Conservation (phyloP, 64 coral and sea anemone genomes). For the Montipora capricornis region DNA sequence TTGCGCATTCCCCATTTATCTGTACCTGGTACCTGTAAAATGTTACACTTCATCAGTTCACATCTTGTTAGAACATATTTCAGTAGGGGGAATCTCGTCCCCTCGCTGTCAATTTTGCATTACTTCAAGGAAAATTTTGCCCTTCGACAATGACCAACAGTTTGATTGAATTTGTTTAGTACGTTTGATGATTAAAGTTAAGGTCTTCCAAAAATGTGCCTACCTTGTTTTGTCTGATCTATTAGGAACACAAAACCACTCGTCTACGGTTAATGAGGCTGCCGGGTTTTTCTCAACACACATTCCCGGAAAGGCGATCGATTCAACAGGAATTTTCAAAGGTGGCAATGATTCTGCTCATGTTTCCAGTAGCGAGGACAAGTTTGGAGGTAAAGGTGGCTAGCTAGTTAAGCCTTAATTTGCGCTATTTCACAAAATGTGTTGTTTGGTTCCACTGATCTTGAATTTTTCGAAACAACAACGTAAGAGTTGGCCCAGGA, state of each 20-base stretch:
- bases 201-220: constrained; percentile 22
- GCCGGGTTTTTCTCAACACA: neutral
- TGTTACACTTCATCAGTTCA: constrained; percentile 25
- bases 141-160: neutral
- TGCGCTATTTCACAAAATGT: neutral
- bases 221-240: constrained; percentile 39
- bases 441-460: constrained; percentile 14
- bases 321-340: neutral
- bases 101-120: neutral
- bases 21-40: constrained; percentile 19
- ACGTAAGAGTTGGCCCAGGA: neutral
- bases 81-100: neutral
- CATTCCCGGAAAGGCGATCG: neutral
- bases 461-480: neutral
- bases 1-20: constrained; percentile 15
- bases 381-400: neutral
- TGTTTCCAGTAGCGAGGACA: neutral
- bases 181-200: neutral
- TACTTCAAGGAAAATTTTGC: neutral
- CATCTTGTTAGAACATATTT: neutral
- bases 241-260: constrained; percentile 32
- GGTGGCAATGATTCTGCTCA: constrained; percentile 2
- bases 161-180: constrained; percentile 33
- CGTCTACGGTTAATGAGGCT: neutral
- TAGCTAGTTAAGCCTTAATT: neutral